Conservation (phyloP, 2,888 invertebrate species). For the Mimas tiliae region DNA sequence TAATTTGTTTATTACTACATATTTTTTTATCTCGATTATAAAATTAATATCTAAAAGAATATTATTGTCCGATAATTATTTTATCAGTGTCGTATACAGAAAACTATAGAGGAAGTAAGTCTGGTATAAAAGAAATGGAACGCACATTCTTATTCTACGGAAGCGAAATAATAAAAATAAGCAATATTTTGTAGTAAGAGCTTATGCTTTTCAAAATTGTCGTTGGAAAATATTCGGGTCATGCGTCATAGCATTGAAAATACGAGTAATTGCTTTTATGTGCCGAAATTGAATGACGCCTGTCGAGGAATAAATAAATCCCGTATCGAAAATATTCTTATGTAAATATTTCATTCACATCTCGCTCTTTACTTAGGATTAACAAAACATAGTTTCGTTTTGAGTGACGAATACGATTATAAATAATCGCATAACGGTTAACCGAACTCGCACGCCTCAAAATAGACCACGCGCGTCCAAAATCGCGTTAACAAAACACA, state of each 20-base stretch:
- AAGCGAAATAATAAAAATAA: constrained; percentile 14
- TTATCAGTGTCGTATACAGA: not conserved
- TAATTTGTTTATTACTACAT: too few species aligned
- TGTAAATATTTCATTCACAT: constrained; percentile 71
- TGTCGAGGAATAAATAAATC: constrained; percentile 70
- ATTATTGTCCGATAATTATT: not conserved
- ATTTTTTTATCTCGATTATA: too few species aligned
- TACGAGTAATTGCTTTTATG: constrained; percentile 74
- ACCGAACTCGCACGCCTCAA: constrained; percentile 55
- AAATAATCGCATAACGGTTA: constrained; percentile 70
- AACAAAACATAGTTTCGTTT: constrained; percentile 67
- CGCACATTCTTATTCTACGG: constrained; percentile 3
- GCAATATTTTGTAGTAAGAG: constrained; percentile 25
- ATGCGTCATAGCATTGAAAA: constrained; percentile 74
- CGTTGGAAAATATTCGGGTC: constrained; percentile 64
- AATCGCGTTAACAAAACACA: constrained; percentile 67
- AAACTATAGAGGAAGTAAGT: constrained; percentile 10
- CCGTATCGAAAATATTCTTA: constrained; percentile 70
- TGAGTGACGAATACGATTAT: constrained; percentile 75
- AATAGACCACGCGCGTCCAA: constrained; percentile 63
- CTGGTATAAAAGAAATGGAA: constrained; percentile 1
- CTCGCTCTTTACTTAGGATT: constrained; percentile 70
- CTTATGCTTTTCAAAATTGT: constrained; percentile 47
- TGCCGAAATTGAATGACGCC: constrained; percentile 72
- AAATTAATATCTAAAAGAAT: too few species aligned